Percentiles rank a stretch among this genome's conserved stretches.
Evolutionary conservation across 2,797 vertebrate genomes (phyloP).

Genomic region (Geotrypetes seraphini): DNA sequence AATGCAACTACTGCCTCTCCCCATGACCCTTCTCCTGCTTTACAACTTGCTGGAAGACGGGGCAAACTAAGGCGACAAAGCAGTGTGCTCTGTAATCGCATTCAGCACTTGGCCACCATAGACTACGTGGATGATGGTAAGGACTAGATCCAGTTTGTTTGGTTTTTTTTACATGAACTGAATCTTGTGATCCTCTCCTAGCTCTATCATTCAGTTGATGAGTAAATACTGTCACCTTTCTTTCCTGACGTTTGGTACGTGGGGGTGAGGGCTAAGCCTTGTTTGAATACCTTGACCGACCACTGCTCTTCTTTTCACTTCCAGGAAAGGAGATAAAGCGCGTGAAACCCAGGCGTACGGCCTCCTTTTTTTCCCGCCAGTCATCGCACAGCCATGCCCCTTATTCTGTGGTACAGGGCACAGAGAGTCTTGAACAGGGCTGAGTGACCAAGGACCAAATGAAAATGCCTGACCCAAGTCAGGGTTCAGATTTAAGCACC

Average conservation of each 20-base stretch:
- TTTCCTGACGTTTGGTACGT: too few relatives aligned
- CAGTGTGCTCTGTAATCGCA: constrained; percentile 76
- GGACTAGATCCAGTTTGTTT: too few relatives aligned
- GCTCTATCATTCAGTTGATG: too few relatives aligned
- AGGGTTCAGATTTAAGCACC: too few relatives aligned
- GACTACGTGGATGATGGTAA: constrained; percentile 82
- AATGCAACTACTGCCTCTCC: constrained; percentile 10
- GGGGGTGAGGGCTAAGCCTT: too few relatives aligned
- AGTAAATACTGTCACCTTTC: too few relatives aligned
- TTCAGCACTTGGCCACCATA: constrained; percentile 78
- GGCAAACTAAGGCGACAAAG: constrained; percentile 66
- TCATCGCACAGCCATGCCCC: constrained; percentile 36
- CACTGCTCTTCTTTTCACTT: not conserved
- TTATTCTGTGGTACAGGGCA: constrained; percentile 67
- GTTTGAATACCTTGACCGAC: too few relatives aligned
- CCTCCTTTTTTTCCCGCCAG: constrained; percentile 78
- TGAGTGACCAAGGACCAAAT: too few relatives aligned
- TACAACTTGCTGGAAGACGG: constrained; percentile 31
- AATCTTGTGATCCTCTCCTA: too few relatives aligned
- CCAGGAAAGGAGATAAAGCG: constrained; percentile 81
- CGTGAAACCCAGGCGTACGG: constrained; percentile 76
- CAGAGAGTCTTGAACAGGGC: constrained; percentile 67
- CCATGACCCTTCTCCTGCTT: not conserved
- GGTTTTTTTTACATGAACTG: too few relatives aligned
- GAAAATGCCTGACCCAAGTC: too few relatives aligned